phyloP scores from a whole-genome alignment of 1,140 invertebrate species.

The Drosophila seguyi region DNA sequence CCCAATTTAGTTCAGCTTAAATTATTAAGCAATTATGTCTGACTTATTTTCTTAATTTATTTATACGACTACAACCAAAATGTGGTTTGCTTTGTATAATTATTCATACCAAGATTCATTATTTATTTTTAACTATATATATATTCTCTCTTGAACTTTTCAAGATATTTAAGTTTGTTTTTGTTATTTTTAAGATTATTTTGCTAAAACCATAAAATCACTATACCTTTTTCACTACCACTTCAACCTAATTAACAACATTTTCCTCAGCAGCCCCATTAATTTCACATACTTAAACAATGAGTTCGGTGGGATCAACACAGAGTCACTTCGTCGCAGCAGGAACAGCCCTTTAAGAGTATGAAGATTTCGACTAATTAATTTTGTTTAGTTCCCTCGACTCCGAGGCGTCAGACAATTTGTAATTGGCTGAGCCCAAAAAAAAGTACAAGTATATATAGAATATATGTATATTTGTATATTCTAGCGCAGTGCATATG shows the following conservation, averaged over 20 bases:
- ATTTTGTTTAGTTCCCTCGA: conserved; percentile 22
- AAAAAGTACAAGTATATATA: conserved; percentile 47
- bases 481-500: conserved; percentile 13
- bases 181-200: no score
- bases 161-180: no score
- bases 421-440: conserved; percentile 62
- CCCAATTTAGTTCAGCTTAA: neutral
- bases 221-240: no score
- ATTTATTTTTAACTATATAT: no score
- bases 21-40: neutral
- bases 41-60: neutral
- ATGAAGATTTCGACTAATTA: conserved; percentile 26
- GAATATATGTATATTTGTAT: conserved; percentile 19
- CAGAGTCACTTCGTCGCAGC: neutral
- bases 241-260: neutral
- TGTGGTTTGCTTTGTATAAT: no score
- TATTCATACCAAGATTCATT: no score
- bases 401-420: conserved; percentile 38
- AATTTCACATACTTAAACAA: conserved; percentile 5
- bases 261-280: neutral
- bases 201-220: no score
- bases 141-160: no score
- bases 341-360: conserved; percentile 11
- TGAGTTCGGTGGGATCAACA: neutral
- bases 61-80: neutral